phyloP scores from a whole-genome alignment of 1,140 invertebrate genomes.

The Drosophila seguyi region DNA sequence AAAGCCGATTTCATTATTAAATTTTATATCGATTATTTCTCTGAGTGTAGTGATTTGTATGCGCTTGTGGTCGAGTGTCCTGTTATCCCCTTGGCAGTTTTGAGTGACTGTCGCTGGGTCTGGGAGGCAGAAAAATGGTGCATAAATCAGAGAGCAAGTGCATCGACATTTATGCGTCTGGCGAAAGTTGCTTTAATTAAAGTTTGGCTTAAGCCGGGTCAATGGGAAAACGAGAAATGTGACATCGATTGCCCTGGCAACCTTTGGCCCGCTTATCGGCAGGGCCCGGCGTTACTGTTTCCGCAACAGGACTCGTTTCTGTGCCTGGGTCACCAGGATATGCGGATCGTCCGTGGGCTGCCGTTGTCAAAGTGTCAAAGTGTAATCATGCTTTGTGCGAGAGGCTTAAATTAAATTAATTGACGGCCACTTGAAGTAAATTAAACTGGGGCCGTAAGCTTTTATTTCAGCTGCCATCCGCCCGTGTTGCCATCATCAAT shows the following conservation, averaged over 20 bases:
- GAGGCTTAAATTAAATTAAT: slow-evolving; percentile 82
- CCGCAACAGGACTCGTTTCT: slow-evolving; percentile 4
- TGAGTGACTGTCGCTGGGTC: slow-evolving; percentile 3
- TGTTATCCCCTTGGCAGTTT: neutral
- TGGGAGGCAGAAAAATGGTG: slow-evolving; percentile 27
- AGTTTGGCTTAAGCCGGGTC: slow-evolving; percentile 15
- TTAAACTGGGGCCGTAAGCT: slow-evolving; percentile 65
- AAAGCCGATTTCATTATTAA: too few species aligned
- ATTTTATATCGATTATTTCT: neutral
- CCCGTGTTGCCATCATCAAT: slow-evolving; percentile 45
- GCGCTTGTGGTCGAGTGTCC: slow-evolving; percentile 3
- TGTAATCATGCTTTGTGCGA: slow-evolving; percentile 67
- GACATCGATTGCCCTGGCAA: slow-evolving; percentile 37
- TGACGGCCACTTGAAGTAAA: slow-evolving; percentile 79
- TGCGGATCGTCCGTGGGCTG: slow-evolving; percentile 1
- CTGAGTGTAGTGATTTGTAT: slow-evolving; percentile 5
- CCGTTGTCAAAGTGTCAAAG: slow-evolving; percentile 79
- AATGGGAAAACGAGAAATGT: neutral
- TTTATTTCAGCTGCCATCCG: slow-evolving; percentile 35
- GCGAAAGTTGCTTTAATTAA: slow-evolving; percentile 39
- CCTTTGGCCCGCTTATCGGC: slow-evolving; percentile 25
- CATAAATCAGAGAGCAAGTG: slow-evolving; percentile 45
- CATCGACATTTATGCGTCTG: slow-evolving; percentile 29
- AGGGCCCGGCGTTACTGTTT: slow-evolving; percentile 1
- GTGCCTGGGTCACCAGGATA: slow-evolving; percentile 12